Evolutionary conservation across 1,140 invertebrate species (phyloP).

Genomic region (Cydia amplana): DNA sequence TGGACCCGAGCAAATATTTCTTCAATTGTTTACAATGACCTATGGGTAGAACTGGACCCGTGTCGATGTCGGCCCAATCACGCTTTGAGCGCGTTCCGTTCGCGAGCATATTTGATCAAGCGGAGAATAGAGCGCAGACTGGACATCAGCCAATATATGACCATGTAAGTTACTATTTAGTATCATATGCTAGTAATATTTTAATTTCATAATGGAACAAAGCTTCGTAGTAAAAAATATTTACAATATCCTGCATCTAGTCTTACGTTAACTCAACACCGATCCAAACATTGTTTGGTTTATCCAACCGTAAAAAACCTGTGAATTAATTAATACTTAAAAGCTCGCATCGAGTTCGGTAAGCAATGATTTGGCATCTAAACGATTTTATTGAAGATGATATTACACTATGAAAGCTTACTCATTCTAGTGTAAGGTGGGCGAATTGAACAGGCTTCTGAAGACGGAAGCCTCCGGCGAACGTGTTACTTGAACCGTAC

Average conservation of each 20-base stretch:
- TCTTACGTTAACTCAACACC: too few species aligned
- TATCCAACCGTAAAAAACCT: too few species aligned
- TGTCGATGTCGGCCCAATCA: conserved; percentile 19
- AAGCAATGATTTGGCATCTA: conserved; percentile 13
- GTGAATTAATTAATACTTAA: background rate
- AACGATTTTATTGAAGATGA: conserved; percentile 22
- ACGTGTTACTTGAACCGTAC: conserved; percentile 21
- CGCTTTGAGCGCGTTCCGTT: conserved; percentile 28
- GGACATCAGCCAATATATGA: background rate
- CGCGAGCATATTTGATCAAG: conserved; percentile 26
- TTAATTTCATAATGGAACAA: background rate
- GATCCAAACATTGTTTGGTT: too few species aligned
- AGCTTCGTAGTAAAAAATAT: too few species aligned
- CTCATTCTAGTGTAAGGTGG: conserved; percentile 25
- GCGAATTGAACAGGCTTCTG: background rate
- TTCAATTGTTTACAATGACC: conserved; percentile 27
- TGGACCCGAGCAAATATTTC: conserved; percentile 13
- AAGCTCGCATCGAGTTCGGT: conserved; percentile 13
- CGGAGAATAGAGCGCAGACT: background rate
- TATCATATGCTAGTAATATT: background rate
- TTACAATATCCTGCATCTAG: too few species aligned
- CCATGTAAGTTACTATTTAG: conserved; percentile 21
- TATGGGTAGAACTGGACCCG: background rate
- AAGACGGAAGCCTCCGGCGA: background rate
- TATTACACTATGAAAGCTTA: conserved; percentile 31